A percentile compares a stretch with the other conserved stretches of the same genome.
phyloP scores from a whole-genome alignment of 2,113 vertebrate species.

The Misgurnus anguillicaudatus region DNA sequence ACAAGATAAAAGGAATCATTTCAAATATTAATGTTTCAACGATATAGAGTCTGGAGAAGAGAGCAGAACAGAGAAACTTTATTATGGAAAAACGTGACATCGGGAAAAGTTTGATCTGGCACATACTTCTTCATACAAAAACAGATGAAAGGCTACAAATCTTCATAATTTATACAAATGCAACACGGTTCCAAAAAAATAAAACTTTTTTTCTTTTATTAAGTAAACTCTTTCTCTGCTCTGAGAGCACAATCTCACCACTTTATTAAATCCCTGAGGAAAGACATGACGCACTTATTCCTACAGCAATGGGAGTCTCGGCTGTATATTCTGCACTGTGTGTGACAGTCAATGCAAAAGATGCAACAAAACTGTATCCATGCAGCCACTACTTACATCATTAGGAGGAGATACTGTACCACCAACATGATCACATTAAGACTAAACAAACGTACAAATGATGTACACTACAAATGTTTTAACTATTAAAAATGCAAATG shows the following conservation, averaged over 20 bases:
- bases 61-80: constrained; percentile 82
- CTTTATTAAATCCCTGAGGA: constrained; percentile 94
- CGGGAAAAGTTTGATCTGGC: constrained; percentile 82
- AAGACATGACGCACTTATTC: constrained; percentile 76
- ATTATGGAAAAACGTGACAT: constrained; percentile 87
- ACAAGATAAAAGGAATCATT: background rate
- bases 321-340: constrained; percentile 20
- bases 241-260: constrained; percentile 85
- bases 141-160: constrained; percentile 89
- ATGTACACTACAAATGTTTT: background rate
- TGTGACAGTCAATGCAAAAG: constrained; percentile 14
- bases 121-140: constrained; percentile 86
- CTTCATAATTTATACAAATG: constrained; percentile 98
- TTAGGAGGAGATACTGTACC: constrained; percentile 1
- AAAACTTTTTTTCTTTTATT: constrained; percentile 84
- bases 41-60: constrained; percentile 25
- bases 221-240: constrained; percentile 89
- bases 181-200: constrained; percentile 93
- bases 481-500: background rate
- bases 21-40: background rate
- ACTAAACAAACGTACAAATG: background rate
- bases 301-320: constrained; percentile 20
- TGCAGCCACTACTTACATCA: background rate
- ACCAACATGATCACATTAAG: background rate
- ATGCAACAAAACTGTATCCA: too few species aligned